These are phyloP conservation scores for Leucophenga montana DNA, from an alignment of 2,888 invertebrate genomes.

Conservation along the genomic window DNA sequence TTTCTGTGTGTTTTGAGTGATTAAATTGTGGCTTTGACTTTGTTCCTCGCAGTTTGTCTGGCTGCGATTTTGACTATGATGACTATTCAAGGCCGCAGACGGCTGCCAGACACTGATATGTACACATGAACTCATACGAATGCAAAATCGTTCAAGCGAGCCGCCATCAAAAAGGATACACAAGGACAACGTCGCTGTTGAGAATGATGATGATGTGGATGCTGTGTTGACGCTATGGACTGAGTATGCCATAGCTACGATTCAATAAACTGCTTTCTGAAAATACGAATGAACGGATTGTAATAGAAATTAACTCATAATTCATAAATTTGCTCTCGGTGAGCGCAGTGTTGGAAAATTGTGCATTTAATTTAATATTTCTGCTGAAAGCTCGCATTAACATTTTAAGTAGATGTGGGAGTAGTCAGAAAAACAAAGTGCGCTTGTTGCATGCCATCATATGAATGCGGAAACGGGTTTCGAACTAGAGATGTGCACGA, in stretches of 20 bases:
- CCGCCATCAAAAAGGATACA: constrained; percentile 49
- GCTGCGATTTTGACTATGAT: constrained; percentile 24
- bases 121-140: constrained; percentile 60
- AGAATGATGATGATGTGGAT: not conserved
- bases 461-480: too few relatives aligned
- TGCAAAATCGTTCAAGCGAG: constrained; percentile 43
- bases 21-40: constrained; percentile 62
- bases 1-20: constrained; percentile 32
- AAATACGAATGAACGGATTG: constrained; percentile 12
- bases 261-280: too few relatives aligned
- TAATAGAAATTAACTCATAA: constrained; percentile 38
- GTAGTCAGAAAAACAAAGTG: not conserved
- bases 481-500: constrained; percentile 7
- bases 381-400: constrained; percentile 46
- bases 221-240: not conserved
- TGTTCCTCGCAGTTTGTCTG: constrained; percentile 31
- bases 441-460: constrained; percentile 24
- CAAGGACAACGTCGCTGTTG: not conserved
- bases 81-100: constrained; percentile 62
- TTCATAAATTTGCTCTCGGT: constrained; percentile 25
- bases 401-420: not conserved
- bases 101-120: constrained; percentile 63
- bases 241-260: constrained; percentile 18
- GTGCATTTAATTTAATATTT: constrained; percentile 59
- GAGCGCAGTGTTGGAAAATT: constrained; percentile 35